Percentiles rank a stretch among this genome's conserved stretches.
phyloP scores from a whole-genome alignment of 2,888 invertebrate species.

The Mythimna pallens region DNA sequence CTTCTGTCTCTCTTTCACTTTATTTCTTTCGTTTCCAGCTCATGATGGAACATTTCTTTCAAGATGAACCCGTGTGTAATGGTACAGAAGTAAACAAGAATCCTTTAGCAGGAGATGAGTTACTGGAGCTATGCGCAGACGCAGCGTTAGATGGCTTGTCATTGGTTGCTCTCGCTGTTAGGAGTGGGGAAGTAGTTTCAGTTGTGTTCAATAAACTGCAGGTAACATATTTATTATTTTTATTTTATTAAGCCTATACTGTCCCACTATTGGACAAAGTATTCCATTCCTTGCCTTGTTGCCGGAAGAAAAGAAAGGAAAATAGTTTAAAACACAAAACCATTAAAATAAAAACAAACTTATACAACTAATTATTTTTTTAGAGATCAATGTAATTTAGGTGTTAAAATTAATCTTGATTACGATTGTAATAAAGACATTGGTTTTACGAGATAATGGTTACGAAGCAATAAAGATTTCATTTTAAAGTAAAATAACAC shows the following conservation, averaged over 20 bases:
- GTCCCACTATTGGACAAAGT: no score
- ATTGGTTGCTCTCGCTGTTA: slow-evolving; percentile 90
- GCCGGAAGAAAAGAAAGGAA: no score
- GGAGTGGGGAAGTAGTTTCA: slow-evolving; percentile 89
- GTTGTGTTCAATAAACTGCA: slow-evolving; percentile 93
- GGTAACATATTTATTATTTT: slow-evolving; percentile 73
- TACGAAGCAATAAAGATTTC: neutral
- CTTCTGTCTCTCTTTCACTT: no score
- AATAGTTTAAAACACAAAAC: no score
- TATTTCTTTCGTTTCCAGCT: slow-evolving; percentile 69
- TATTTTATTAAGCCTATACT: neutral
- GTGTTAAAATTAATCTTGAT: no score
- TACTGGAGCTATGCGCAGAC: slow-evolving; percentile 90
- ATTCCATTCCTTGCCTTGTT: no score
- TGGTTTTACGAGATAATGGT: no score
- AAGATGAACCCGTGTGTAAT: slow-evolving; percentile 90
- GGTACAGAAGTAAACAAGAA: slow-evolving; percentile 90
- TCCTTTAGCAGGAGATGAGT: slow-evolving; percentile 90
- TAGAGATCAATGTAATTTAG: no score
- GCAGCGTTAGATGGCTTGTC: slow-evolving; percentile 92
- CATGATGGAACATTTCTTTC: slow-evolving; percentile 90
- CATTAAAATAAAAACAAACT: no score
- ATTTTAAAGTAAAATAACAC: neutral
- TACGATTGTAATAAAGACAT: no score
- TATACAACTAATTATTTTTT: no score